Base-by-base conservation (phyloP, 2,113 vertebrate species). In the Himantopus leucocephalus region DNA sequence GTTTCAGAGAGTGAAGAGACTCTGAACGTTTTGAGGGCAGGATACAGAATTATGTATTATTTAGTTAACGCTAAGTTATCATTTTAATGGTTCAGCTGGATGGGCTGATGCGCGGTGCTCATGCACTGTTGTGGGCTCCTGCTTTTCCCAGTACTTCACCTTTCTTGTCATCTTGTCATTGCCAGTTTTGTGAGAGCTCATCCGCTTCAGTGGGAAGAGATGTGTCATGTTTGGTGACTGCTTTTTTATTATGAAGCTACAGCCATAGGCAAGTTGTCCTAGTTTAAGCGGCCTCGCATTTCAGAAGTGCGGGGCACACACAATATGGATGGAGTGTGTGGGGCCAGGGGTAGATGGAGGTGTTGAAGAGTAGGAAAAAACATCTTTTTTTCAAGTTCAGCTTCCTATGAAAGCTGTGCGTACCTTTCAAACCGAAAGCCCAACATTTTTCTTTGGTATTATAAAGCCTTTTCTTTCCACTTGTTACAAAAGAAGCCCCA, bases 401-500 rank as follows among this genome's bases (percentile, higher is more conserved):
- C 17, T 35, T 77, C 37, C 13, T 17, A 4, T 34, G 56, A 62
- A n/a, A 48, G 12, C 32, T 45, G 11, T 37, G 13, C 0, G 0
- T 43, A 27, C 3, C 5, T 48, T 90, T 62, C 29, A 45, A 45
- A 32, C 13, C 12, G 41, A 1, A 63, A 68, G 13, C 17, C 27
- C 9, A 37, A 14, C 4, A 1, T 48, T 73, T 79, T 71, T 7
- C 17, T 56, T 23, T 30, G 35, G 15, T 82, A 13, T 47, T 48
- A 50, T 10, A 32, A 35, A 52, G 11, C 22, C 14, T 87, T 39
- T 66, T 67, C 20, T 30, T 63, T 52, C 22, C 2, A 6, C 56
- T 76, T 55, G 6, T 71, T 67, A 62, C 8, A 32, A 21, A 64
- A 58, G 21, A 71, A n/a, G 27, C 2, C 2, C 7, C 12, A 12